phyloP scores from a whole-genome alignment of 1,140 invertebrate species.

The Cydia pomonella region DNA sequence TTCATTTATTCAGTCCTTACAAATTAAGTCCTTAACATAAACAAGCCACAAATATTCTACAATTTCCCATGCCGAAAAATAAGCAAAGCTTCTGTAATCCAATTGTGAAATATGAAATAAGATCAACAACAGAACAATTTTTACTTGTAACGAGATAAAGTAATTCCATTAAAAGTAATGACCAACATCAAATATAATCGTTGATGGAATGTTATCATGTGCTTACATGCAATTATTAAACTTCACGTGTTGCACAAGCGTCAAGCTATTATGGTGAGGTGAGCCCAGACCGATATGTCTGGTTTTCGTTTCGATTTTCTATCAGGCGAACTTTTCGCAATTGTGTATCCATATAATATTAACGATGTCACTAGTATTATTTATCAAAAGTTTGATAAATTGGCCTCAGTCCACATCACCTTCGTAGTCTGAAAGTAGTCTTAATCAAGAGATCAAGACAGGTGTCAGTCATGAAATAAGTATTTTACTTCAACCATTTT shows the following conservation, averaged over 20 bases:
- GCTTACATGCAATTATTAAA: slow-evolving; percentile 24
- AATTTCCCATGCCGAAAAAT: too few species aligned
- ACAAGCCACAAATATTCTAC: too few species aligned
- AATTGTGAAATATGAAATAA: not conserved
- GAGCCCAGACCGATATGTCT: not conserved
- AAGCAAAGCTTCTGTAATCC: not conserved
- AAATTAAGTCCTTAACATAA: too few species aligned
- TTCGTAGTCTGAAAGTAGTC: too few species aligned
- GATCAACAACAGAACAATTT: not conserved
- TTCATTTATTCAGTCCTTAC: too few species aligned
- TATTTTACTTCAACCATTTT: too few species aligned
- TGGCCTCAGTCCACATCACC: too few species aligned
- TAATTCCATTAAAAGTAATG: not conserved
- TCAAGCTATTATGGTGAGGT: not conserved
- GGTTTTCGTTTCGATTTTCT: not conserved
- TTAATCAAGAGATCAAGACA: too few species aligned
- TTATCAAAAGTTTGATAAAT: too few species aligned
- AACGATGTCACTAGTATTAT: too few species aligned
- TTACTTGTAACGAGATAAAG: not conserved
- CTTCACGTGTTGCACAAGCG: not conserved
- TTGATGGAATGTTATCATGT: slow-evolving; percentile 3
- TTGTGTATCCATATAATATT: too few species aligned
- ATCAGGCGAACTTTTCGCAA: not conserved
- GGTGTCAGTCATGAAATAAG: too few species aligned
- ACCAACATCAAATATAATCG: slow-evolving; percentile 5